Conservation (phyloP, 2,113 vertebrate species). For the Thymallus thymallus region DNA sequence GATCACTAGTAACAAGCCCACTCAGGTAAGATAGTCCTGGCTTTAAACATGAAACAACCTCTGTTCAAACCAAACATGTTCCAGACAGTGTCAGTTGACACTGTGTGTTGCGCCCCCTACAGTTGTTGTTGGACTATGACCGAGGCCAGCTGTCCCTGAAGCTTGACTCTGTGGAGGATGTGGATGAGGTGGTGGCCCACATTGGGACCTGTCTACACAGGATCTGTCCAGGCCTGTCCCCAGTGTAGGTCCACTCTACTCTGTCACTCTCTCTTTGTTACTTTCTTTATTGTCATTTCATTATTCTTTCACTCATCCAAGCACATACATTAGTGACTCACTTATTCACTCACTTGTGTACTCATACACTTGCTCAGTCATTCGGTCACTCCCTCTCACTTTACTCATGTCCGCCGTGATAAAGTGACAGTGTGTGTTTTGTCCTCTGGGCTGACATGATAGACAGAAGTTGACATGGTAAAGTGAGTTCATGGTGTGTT, state of each 20-base stretch:
- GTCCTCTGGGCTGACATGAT: too few species aligned
- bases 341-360: too few species aligned
- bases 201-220: slow-evolving; percentile 81
- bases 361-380: too few species aligned
- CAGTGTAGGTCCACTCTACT: slow-evolving; percentile 75
- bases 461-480: too few species aligned
- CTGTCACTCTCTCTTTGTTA: too few species aligned
- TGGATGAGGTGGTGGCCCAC: slow-evolving; percentile 83
- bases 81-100: slow-evolving; percentile 11
- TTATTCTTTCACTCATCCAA: too few species aligned
- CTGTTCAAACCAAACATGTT: not conserved
- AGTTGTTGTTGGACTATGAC: slow-evolving; percentile 88
- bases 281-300: too few species aligned
- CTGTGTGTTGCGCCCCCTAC: slow-evolving; percentile 54
- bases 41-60: not conserved
- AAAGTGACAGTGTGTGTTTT: too few species aligned
- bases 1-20: slow-evolving; percentile 75
- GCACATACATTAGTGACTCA: too few species aligned
- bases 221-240: slow-evolving; percentile 84
- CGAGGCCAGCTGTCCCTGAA: slow-evolving; percentile 81
- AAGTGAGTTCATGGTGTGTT: too few species aligned
- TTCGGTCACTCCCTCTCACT: too few species aligned
- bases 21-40: slow-evolving; percentile 72
- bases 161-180: slow-evolving; percentile 79
- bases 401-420: too few species aligned